Base-by-base conservation (phyloP, 2,888 invertebrate species). In the Philhelius pedissequus region DNA sequence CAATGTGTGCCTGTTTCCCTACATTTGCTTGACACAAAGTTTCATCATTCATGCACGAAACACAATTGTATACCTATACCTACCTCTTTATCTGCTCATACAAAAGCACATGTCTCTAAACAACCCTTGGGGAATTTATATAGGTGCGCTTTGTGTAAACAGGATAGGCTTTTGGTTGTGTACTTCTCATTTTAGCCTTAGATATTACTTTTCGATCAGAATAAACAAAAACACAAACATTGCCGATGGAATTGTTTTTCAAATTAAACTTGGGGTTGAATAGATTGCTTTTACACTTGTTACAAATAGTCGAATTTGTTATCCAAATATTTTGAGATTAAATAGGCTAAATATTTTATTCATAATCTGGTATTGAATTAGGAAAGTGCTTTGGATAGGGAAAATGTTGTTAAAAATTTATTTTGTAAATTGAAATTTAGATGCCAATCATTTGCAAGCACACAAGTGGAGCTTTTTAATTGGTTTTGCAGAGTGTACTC, bases 231-330 rank as follows among this genome's bases (percentile, higher is more conserved):
- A n/a, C n/a, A n/a, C n/a, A n/a, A 62, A 43, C 40, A 62, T 48
- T 48, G 64, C 64, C 64, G 20, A 48, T 22, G 64, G 64, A 32
- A 32, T 64, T 64, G 64, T 48, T 64, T 48, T 64, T 64, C 32
- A 45, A 62, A 62, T 62, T 45, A 45, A 48, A 32, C 5, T 32
- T 32, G 45, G 64, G 45, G 64, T 64, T 48, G 32, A 18, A 11
- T n/a, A n/a, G 20, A 25, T 25, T 48, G 64, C 48, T 40, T 45
- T 32, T 64, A 5, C 48, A 22, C 32, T 43, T 43, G 15, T 13
- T 62, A 62, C 43, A 62, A 62, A 62, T 43, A 30, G 43, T 18
- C 43, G 18, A 62, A 62, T 62, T 43, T 62, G 60, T 62, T 62
- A 27, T 43, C 25, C 43, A 62, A 62, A 62, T 40, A 40, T 40